A percentile compares a stretch with the other conserved stretches of the same genome.
Conservation (phyloP, 2,888 invertebrate genomes). For the Pandemis cinnamomeana region DNA sequence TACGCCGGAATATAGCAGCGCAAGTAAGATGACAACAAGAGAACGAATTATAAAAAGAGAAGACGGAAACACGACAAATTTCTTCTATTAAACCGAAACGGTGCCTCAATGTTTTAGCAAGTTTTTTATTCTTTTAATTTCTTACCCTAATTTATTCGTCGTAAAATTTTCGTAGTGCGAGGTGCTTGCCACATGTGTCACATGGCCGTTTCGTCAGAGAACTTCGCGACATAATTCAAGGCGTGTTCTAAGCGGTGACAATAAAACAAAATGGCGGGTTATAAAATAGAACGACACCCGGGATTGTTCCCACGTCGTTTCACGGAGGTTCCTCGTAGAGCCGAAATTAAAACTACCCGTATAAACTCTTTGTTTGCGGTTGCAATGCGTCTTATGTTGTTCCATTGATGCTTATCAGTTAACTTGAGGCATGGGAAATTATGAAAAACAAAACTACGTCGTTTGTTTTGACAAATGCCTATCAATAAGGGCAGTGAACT, state of each 20-base stretch:
- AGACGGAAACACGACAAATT: too few species aligned
- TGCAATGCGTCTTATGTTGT: not conserved
- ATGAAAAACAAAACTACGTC: not conserved
- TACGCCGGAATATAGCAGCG: too few species aligned
- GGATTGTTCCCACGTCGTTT: constrained; percentile 23
- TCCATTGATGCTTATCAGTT: not conserved
- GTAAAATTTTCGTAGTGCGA: not conserved
- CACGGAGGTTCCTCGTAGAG: constrained; percentile 2
- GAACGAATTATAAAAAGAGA: too few species aligned
- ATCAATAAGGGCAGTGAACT: too few species aligned
- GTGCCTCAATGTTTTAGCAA: too few species aligned
- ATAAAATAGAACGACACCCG: constrained; percentile 48
- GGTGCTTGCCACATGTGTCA: not conserved
- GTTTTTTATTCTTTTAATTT: not conserved
- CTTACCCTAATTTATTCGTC: not conserved
- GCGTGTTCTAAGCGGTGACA: constrained; percentile 50
- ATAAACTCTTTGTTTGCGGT: constrained; percentile 15
- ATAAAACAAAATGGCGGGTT: constrained; percentile 54
- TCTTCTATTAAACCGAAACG: too few species aligned
- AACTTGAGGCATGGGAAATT: not conserved
- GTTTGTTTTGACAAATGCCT: too few species aligned
- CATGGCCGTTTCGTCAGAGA: constrained; percentile 10
- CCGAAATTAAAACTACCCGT: constrained; percentile 21
- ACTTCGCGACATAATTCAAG: constrained; percentile 47
- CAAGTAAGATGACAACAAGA: too few species aligned